Conservation (phyloP, 2,888 invertebrate species). For the Acleris holmiana region DNA sequence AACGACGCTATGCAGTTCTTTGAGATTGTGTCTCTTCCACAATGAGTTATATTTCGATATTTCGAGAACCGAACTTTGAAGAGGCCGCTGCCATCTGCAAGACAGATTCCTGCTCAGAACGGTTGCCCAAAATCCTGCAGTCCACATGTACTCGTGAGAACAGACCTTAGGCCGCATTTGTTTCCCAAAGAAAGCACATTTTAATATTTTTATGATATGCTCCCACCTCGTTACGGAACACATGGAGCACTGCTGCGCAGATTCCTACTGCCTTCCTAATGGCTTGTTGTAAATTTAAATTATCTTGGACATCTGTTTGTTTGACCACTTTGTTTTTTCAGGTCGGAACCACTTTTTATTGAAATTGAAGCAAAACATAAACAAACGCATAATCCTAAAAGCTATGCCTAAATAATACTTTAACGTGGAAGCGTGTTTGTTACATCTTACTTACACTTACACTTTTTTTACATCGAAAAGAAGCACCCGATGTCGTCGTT, state of each 20-base stretch:
- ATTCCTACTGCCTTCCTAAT: conserved; percentile 56
- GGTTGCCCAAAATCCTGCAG: conserved; percentile 75
- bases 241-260: conserved; percentile 42
- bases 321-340: conserved; percentile 24
- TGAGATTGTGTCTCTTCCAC: background rate
- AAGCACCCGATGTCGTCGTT: no score
- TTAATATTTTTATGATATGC: conserved; percentile 57
- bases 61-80: conserved; percentile 71
- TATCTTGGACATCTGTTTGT: conserved; percentile 43
- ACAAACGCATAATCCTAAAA: no score
- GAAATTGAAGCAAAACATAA: no score
- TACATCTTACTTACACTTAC: no score
- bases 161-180: conserved; percentile 55
- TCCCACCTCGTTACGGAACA: conserved; percentile 42
- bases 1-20: no score
- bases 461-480: no score
- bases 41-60: conserved; percentile 48
- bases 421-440: no score
- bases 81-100: conserved; percentile 74
- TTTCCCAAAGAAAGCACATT: conserved; percentile 59
- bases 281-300: conserved; percentile 52
- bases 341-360: conserved; percentile 17
- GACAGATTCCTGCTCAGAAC: conserved; percentile 66
- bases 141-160: conserved; percentile 77
- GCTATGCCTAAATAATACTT: no score